A percentile compares a stretch with the other conserved stretches of the same genome.
These are phyloP conservation scores for Dendroctonus valens DNA, from an alignment of 1,140 invertebrate genomes.

Conservation along the genomic window DNA sequence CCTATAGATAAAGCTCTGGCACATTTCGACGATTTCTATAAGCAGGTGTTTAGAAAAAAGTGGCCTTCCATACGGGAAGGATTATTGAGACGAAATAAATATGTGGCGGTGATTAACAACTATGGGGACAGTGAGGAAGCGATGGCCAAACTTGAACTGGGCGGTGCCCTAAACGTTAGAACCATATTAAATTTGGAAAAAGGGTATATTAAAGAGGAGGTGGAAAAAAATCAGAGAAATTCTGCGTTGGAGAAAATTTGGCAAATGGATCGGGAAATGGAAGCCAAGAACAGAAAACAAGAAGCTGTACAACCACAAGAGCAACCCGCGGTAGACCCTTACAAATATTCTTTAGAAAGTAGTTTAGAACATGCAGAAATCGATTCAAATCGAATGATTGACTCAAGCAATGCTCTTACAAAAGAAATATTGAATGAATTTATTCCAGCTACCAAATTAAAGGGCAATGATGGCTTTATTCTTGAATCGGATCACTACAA, in stretches of 20 bases:
- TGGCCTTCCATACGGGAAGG: constrained; percentile 85
- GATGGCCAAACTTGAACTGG: constrained; percentile 56
- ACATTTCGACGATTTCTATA: constrained; percentile 94
- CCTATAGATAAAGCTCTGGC: constrained; percentile 70
- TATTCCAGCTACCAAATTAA: constrained; percentile 75
- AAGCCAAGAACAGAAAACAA: constrained; percentile 30
- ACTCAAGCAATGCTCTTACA: constrained; percentile 52
- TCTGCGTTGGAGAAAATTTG: constrained; percentile 44
- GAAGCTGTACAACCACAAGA: constrained; percentile 9
- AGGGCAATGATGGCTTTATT: constrained; percentile 77
- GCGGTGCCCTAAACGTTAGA: constrained; percentile 58
- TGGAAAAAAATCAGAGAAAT: constrained; percentile 34
- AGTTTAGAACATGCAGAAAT: constrained; percentile 51
- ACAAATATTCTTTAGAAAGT: constrained; percentile 45
- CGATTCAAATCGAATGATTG: constrained; percentile 62
- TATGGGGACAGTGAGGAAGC: constrained; percentile 69
- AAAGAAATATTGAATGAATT: constrained; percentile 69
- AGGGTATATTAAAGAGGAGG: constrained; percentile 41
- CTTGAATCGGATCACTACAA: constrained; percentile 74
- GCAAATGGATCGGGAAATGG: constrained; percentile 45
- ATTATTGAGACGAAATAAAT: constrained; percentile 81
- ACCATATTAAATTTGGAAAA: constrained; percentile 51
- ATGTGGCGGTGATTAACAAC: constrained; percentile 87
- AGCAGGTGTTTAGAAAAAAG: constrained; percentile 71
- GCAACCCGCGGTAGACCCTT: neutral